Base-by-base conservation (phyloP, 1,140 invertebrate genomes). In the Maconellicoccus hirsutus region DNA sequence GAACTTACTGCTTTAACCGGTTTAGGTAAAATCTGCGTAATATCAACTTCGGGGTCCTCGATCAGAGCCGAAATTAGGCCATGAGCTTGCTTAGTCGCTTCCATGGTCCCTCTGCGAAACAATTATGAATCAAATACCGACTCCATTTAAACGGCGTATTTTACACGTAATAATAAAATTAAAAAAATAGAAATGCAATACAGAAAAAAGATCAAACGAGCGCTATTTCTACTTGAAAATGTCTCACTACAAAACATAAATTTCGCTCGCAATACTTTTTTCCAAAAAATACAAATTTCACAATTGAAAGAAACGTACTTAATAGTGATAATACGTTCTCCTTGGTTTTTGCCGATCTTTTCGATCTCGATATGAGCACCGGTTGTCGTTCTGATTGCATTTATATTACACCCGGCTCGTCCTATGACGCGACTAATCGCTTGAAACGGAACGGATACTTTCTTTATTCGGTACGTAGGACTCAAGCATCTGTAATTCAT, bases 311-410 rank as follows among this genome's bases (percentile, higher is more conserved):
- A 52, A 52, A 8, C 42, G 83, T 78, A 92, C 89, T 94, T 96
- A 75, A 98, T 96, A 14, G 94, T 96, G 72, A 98, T 95, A 75
- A 90, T 91, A 76, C 95, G 83, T 80, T 98, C 96, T 27, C 91
- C 92, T 80, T 94, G 91, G 12, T 91, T 91, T 83, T 96, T 96
- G 77, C 88, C 89, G 81, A 96, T 93, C 78, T 98, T 98, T 79
- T 98, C 96, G 1, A 98, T 93, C 81, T 98, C 96, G 77, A 98
- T 98, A 78, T 97, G 93, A 3, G 96, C 96, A 70, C 94, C 93
- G 16, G 94, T 97, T 23, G 92, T 89, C 73, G 91, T 89, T 73
- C 96, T 83, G 76, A 98, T 98, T 6, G 94, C 92, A 83, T 98
- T 98, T 75, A 98, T 98, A 81, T 98, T 97, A 80, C 90, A 94